Evolutionary conservation across 2,113 vertebrate species (phyloP).

Genomic region (Platycercus adscitus): DNA sequence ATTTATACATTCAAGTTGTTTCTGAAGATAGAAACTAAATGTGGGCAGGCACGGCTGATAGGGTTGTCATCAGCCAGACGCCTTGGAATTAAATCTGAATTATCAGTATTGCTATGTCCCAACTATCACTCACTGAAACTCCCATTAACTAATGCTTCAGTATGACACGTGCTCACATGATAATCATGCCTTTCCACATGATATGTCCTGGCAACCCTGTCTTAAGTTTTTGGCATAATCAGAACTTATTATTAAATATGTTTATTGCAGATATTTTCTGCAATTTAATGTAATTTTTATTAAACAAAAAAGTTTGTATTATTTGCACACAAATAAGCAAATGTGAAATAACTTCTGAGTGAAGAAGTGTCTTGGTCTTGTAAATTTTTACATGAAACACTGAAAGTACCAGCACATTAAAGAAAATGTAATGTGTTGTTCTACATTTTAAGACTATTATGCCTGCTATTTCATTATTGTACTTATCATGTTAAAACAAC

Average conservation of each 20-base stretch:
- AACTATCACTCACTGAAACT: accelerated
- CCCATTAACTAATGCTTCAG: not conserved
- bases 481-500: not conserved
- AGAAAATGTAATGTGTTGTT: not conserved
- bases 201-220: not conserved
- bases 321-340: not conserved
- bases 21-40: not conserved
- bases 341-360: not conserved
- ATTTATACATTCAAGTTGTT: not conserved
- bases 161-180: not conserved
- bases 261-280: not conserved
- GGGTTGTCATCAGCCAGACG: not conserved
- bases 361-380: not conserved
- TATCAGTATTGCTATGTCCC: not conserved
- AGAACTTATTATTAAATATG: not conserved
- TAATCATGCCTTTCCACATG: not conserved
- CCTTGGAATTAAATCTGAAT: not conserved
- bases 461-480: not conserved
- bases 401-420: not conserved
- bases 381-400: not conserved
- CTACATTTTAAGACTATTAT: not conserved
- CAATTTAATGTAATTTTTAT: not conserved
- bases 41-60: not conserved
- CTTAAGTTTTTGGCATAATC: not conserved
- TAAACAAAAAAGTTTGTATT: not conserved